Conservation (phyloP, 2,888 invertebrate species). For the Timandra comae region DNA sequence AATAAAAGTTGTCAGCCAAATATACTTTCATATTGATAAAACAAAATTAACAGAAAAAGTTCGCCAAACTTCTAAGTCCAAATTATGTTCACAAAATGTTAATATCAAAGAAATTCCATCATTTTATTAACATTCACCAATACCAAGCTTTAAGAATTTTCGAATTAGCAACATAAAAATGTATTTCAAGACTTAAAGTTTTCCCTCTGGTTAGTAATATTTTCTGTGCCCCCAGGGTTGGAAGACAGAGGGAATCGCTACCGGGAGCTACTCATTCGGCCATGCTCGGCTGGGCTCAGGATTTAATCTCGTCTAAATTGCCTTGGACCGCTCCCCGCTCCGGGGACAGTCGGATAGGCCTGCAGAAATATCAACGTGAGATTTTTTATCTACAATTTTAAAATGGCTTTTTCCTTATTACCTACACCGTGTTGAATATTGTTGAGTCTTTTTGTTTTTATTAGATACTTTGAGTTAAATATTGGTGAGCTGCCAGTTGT, state of each 20-base stretch:
- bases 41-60: no score
- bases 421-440: conserved; percentile 2
- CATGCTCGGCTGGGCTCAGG: conserved; percentile 35
- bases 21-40: no score
- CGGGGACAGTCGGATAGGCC: conserved; percentile 31
- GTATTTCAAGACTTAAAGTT: background rate
- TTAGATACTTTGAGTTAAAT: no score
- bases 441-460: no score
- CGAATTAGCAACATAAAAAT: conserved; percentile 6
- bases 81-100: no score
- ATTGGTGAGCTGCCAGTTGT: no score
- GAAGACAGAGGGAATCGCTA: conserved; percentile 29
- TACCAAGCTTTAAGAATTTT: no score
- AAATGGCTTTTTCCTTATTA: conserved; percentile 30
- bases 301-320: conserved; percentile 51
- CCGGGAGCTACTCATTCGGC: conserved; percentile 24
- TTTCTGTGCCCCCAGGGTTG: conserved; percentile 11
- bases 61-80: no score
- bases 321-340: conserved; percentile 32
- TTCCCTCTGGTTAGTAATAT: background rate
- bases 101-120: no score
- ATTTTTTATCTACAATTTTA: conserved; percentile 33
- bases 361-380: conserved; percentile 31
- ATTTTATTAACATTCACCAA: no score
- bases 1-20: no score